Conservation (phyloP, 2,888 invertebrate species). For the Catocala fraxini region DNA sequence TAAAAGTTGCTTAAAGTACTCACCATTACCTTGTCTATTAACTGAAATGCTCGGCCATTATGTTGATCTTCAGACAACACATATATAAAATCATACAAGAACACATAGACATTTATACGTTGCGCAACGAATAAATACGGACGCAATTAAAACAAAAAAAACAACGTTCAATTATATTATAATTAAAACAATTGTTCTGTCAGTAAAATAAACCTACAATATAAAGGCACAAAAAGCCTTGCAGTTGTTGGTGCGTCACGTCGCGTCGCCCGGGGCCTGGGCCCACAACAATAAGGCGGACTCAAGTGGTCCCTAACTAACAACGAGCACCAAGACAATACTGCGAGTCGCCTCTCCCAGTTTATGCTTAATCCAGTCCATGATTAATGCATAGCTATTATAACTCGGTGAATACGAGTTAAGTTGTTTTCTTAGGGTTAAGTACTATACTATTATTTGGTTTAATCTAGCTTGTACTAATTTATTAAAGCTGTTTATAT, state of each 20-base stretch:
- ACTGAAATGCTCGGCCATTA: too few species aligned
- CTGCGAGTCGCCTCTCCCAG: slow-evolving; percentile 29
- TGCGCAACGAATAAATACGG: too few species aligned
- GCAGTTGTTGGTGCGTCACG: slow-evolving; percentile 12
- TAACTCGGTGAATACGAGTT: not conserved
- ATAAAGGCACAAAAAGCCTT: slow-evolving; percentile 2
- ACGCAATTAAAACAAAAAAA: too few species aligned
- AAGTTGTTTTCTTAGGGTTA: not conserved
- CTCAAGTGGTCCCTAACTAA: slow-evolving; percentile 55
- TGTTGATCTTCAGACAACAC: too few species aligned
- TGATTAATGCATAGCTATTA: slow-evolving; percentile 16
- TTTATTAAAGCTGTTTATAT: too few species aligned
- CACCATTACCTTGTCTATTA: too few species aligned
- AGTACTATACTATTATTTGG: not conserved
- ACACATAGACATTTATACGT: too few species aligned
- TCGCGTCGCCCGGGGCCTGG: slow-evolving; percentile 10
- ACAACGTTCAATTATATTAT: too few species aligned
- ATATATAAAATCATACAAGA: too few species aligned
- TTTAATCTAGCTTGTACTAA: not conserved
- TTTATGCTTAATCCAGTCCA: slow-evolving; percentile 18
- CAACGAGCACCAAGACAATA: slow-evolving; percentile 44
- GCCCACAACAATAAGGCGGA: slow-evolving; percentile 41
- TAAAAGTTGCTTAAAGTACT: too few species aligned
- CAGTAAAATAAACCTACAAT: not conserved
- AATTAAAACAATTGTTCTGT: too few species aligned